phyloP scores from a whole-genome alignment of 1,140 invertebrate species.

The Orchesella cincta region DNA sequence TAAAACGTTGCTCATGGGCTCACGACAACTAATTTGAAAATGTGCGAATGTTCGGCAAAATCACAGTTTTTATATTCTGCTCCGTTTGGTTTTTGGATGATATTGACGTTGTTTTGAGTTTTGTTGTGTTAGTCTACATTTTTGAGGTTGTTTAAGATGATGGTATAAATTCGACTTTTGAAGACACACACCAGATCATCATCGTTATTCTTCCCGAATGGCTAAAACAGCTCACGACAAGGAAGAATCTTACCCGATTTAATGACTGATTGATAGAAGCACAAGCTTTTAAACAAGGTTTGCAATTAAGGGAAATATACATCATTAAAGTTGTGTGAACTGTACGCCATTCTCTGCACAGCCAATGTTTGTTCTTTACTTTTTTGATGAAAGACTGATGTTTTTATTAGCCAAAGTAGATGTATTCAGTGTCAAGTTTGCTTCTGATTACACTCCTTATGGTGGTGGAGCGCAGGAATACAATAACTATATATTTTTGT shows the following conservation, averaged over 20 bases:
- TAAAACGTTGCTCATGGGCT: neutral
- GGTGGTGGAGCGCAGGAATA: no score
- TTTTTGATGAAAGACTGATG: slow-evolving; percentile 17
- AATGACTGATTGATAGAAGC: slow-evolving; percentile 9
- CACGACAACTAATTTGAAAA: no score
- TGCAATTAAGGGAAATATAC: neutral
- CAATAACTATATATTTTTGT: no score
- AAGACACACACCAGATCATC: neutral
- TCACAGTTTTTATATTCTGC: no score
- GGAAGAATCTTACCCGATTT: neutral
- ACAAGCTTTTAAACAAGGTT: slow-evolving; percentile 7
- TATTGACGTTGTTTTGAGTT: no score
- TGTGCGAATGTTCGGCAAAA: no score
- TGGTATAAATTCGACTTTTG: no score
- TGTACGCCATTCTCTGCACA: neutral
- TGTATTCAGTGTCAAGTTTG: slow-evolving; percentile 17
- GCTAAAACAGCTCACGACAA: slow-evolving; percentile 18
- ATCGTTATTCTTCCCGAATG: neutral
- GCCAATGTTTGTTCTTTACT: neutral
- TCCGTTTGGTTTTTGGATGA: no score
- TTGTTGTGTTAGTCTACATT: no score
- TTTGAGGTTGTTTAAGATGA: no score
- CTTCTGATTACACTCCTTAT: slow-evolving; percentile 2
- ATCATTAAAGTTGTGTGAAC: neutral
- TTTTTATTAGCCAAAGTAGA: slow-evolving; percentile 4